Evolutionary conservation across 2,888 invertebrate genomes (phyloP).

Genomic region (Willowsia nigromaculata): DNA sequence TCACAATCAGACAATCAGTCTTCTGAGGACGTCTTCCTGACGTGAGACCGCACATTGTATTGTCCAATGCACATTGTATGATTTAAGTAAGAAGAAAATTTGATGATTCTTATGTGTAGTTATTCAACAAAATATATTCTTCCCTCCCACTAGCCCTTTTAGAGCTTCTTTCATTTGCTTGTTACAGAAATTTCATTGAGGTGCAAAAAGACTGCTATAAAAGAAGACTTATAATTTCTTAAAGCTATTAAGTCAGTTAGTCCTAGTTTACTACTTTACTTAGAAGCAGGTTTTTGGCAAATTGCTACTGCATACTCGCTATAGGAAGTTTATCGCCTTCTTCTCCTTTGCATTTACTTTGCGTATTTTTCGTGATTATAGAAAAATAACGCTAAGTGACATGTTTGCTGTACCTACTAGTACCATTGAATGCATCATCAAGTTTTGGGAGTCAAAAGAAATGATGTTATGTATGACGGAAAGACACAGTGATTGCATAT

Average conservation of each 20-base stretch:
- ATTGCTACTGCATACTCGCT: too few species aligned
- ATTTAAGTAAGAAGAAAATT: background rate
- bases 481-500: too few species aligned
- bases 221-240: constrained; percentile 11
- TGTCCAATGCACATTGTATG: constrained; percentile 3
- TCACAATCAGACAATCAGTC: constrained; percentile 58
- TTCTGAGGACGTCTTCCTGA: constrained; percentile 45
- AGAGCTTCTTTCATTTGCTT: constrained; percentile 1
- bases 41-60: constrained; percentile 38
- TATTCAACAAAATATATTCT: background rate
- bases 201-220: background rate
- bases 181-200: constrained; percentile 19
- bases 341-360: too few species aligned
- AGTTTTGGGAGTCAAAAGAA: too few species aligned
- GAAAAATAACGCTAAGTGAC: too few species aligned
- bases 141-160: background rate
- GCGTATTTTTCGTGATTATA: too few species aligned
- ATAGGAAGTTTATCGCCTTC: too few species aligned
- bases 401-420: too few species aligned
- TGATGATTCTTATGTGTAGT: background rate
- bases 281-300: background rate
- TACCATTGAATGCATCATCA: too few species aligned
- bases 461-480: too few species aligned
- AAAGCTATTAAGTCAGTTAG: constrained; percentile 15
- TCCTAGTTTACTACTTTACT: background rate